phyloP scores from a whole-genome alignment of 2,113 vertebrate genomes.

The Drymodes brunneopygia region DNA sequence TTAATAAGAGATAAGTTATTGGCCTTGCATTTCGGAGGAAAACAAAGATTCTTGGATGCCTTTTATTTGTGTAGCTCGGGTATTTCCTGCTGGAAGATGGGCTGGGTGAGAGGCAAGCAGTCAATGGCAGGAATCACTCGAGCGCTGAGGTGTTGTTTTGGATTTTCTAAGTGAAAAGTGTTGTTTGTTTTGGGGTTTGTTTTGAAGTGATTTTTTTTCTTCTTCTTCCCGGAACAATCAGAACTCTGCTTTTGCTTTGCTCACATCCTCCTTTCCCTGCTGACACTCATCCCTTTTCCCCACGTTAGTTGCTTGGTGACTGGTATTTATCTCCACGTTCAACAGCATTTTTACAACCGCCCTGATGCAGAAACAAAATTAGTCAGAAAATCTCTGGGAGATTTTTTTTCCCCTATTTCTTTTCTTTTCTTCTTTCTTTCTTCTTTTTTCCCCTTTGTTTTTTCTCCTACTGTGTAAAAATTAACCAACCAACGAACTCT shows the following conservation, averaged over 20 bases:
- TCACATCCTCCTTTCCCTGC: neutral
- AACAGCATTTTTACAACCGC: neutral
- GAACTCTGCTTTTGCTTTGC: neutral
- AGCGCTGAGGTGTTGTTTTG: neutral
- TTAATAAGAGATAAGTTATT: conserved; percentile 46
- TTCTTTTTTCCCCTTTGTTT: rapidly evolving
- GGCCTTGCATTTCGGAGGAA: conserved; percentile 19
- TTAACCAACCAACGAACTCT: neutral
- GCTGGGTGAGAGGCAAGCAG: neutral
- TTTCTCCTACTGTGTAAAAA: neutral
- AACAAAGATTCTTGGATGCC: neutral
- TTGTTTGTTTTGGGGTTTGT: conserved; percentile 41
- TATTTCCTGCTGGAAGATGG: conserved; percentile 2
- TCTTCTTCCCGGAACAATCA: neutral
- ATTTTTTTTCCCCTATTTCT: rapidly evolving
- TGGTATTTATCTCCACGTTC: neutral
- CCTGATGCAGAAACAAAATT: neutral
- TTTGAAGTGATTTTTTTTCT: neutral
- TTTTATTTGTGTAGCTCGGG: neutral
- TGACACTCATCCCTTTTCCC: neutral
- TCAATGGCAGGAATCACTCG: conserved; percentile 22
- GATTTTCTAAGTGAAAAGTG: neutral
- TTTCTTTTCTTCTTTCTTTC: too few species aligned
- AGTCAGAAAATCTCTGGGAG: neutral
- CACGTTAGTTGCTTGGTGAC: neutral